Evolutionary conservation across 2,797 vertebrate species (phyloP).

Genomic region (Clamator glandarius): DNA sequence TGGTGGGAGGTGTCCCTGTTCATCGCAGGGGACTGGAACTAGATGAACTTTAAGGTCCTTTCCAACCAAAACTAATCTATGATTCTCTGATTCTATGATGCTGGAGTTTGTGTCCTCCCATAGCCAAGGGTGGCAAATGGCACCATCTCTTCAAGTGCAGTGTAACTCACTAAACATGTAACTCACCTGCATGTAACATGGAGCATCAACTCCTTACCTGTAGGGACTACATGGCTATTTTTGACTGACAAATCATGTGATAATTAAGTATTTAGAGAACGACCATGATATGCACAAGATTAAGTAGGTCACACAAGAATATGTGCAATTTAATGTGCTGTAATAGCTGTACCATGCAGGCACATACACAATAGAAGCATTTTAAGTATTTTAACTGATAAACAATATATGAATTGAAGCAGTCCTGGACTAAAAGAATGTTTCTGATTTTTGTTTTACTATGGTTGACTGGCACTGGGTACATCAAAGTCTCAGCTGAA

Average conservation of each 20-base stretch:
- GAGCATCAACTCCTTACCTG: background rate
- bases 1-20: too few species aligned
- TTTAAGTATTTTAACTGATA: background rate
- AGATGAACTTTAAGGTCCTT: too few species aligned
- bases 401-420: background rate
- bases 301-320: background rate
- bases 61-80: too few species aligned
- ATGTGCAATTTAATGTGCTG: background rate
- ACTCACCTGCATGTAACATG: too few species aligned
- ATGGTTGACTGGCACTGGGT: background rate
- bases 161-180: too few species aligned
- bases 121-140: background rate
- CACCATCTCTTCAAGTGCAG: too few species aligned
- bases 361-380: background rate
- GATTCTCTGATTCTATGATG: background rate
- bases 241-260: background rate
- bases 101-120: background rate
- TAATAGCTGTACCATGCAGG: background rate
- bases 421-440: background rate
- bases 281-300: background rate
- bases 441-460: background rate
- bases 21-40: too few species aligned
- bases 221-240: rapidly evolving
- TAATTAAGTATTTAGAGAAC: background rate
- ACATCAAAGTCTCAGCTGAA: background rate